These are phyloP conservation scores for Luperina testacea DNA, from an alignment of 2,888 invertebrate genomes.

Conservation along the genomic window DNA sequence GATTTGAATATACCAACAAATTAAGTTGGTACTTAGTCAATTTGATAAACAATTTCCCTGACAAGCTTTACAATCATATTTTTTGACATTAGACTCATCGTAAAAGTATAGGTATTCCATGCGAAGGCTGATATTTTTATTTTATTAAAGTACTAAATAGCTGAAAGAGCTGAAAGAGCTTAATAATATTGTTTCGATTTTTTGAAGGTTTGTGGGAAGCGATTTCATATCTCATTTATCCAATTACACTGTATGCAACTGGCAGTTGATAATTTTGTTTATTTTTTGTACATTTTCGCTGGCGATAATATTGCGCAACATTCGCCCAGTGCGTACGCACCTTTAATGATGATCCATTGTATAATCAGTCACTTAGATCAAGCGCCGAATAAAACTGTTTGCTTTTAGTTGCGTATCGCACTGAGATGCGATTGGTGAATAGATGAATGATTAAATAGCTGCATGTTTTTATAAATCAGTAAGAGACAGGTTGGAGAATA, in stretches of 20 bases:
- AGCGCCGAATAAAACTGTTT: conserved; percentile 68
- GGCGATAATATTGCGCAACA: not conserved
- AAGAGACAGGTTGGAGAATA: not conserved
- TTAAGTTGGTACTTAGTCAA: not conserved
- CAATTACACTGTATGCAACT: no score
- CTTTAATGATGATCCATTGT: conserved; percentile 73
- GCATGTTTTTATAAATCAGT: conserved; percentile 30
- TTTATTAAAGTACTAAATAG: no score
- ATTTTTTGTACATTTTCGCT: not conserved
- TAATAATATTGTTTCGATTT: not conserved
- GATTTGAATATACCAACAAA: not conserved
- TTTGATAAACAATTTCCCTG: not conserved
- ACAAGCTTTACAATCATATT: not conserved
- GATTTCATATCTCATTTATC: no score
- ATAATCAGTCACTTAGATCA: conserved; percentile 72
- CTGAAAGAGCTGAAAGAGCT: not conserved
- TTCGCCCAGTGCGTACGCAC: conserved; percentile 34
- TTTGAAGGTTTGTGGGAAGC: not conserved
- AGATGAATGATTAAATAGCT: conserved; percentile 42
- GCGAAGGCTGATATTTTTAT: no score
- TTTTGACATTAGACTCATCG: not conserved
- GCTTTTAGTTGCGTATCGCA: conserved; percentile 47
- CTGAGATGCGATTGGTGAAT: conserved; percentile 36
- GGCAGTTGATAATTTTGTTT: not conserved
- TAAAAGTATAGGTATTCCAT: not conserved